Evolutionary conservation across 2,797 vertebrate species (phyloP).

Genomic region (Euphonia xanthogaster): DNA sequence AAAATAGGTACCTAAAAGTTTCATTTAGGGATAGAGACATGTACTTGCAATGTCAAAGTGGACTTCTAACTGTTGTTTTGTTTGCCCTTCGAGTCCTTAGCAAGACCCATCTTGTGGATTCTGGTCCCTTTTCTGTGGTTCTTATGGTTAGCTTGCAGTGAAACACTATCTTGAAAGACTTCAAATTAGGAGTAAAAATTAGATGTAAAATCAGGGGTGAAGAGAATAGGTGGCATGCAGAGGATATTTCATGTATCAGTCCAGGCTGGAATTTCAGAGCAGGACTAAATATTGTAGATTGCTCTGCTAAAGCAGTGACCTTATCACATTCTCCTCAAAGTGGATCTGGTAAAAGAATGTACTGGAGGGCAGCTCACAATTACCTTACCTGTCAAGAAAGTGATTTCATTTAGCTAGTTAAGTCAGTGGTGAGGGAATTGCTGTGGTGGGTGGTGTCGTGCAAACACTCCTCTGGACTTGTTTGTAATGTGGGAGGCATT

Average conservation of each 20-base stretch:
- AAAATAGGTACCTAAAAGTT: background rate
- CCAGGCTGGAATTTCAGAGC: background rate
- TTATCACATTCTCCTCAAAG: conserved; percentile 38
- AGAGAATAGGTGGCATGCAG: background rate
- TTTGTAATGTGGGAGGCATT: background rate
- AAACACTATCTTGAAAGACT: background rate
- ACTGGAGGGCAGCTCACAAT: conserved; percentile 45
- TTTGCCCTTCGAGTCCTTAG: background rate
- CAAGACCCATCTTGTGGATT: background rate
- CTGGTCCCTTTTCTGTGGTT: background rate
- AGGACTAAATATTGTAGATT: background rate
- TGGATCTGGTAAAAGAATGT: conserved; percentile 52
- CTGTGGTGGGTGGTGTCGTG: background rate
- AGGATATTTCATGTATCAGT: background rate
- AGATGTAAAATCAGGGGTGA: background rate
- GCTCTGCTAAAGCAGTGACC: conserved; percentile 29
- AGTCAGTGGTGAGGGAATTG: background rate
- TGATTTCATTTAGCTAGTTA: conserved; percentile 35
- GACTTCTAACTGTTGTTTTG: background rate
- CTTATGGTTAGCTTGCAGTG: background rate
- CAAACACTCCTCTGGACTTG: conserved; percentile 35
- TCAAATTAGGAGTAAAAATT: background rate
- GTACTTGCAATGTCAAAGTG: background rate
- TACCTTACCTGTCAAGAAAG: conserved; percentile 55
- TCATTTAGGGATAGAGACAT: background rate